Evolutionary conservation across 2,888 invertebrate genomes (phyloP).

Genomic region (Carabus problematicus): DNA sequence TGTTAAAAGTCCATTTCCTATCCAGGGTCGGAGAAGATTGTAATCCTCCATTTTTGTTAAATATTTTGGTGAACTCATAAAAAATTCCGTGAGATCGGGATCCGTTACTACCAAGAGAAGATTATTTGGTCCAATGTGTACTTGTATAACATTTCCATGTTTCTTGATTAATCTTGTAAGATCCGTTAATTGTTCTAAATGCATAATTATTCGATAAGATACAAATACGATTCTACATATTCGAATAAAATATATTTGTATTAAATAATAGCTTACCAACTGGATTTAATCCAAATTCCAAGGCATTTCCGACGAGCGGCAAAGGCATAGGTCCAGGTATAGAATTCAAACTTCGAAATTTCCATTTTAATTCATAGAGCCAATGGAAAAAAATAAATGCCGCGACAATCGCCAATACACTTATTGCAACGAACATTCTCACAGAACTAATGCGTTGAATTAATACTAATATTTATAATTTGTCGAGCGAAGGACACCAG

Average conservation of each 20-base stretch:
- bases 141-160: conserved; percentile 41
- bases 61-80: conserved; percentile 23
- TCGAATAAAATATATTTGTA: not conserved
- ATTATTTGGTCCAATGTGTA: conserved; percentile 39
- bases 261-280: conserved; percentile 9
- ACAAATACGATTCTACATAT: too few relatives aligned
- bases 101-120: conserved; percentile 58
- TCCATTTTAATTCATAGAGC: not conserved
- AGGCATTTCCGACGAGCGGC: conserved; percentile 39
- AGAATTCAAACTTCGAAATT: not conserved
- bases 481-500: too few relatives aligned
- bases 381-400: conserved; percentile 1
- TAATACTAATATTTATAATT: too few relatives aligned
- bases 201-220: not conserved
- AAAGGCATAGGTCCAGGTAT: conserved; percentile 29
- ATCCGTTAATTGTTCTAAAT: conserved; percentile 26
- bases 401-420: not conserved
- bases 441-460: too few relatives aligned
- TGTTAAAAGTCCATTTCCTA: conserved; percentile 36
- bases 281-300: conserved; percentile 35
- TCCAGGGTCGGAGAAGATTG: conserved; percentile 22
- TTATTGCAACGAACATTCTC: not conserved
- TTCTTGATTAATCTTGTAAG: conserved; percentile 6
- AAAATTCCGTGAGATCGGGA: conserved; percentile 67
- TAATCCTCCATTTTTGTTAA: conserved; percentile 18